These are phyloP conservation scores for Lichenostomus cassidix DNA, from an alignment of 2,113 vertebrate genomes.

Conservation along the genomic window DNA sequence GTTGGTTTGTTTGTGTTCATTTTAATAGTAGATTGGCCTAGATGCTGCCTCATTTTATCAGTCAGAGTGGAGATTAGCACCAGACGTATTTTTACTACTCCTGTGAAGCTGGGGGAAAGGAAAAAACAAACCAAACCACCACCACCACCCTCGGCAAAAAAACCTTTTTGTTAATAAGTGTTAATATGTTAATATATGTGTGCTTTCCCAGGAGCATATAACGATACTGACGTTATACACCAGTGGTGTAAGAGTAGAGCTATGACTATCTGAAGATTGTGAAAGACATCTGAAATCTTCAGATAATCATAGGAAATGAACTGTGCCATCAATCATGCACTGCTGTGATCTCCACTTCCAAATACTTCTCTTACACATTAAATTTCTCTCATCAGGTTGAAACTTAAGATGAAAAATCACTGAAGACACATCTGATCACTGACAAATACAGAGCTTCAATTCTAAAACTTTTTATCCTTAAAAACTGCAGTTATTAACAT, in stretches of 20 bases:
- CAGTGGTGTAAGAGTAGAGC: not conserved
- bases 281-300: not conserved
- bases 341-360: not conserved
- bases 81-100: not conserved
- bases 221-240: not conserved
- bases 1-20: not conserved
- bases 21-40: not conserved
- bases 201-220: not conserved
- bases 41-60: not conserved
- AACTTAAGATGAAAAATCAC: not conserved
- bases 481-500: not conserved
- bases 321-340: not conserved
- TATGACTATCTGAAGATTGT: not conserved
- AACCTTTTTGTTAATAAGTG: not conserved
- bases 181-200: not conserved
- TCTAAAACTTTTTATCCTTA: not conserved
- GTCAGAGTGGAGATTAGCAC: not conserved
- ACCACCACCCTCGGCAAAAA: not conserved
- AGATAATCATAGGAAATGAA: not conserved
- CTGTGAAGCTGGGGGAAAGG: not conserved
- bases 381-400: not conserved
- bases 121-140: not conserved
- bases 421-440: not conserved
- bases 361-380: not conserved
- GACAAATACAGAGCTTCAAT: not conserved